Conservation (phyloP, 2,113 vertebrate species). For the Sylvietta virens region DNA sequence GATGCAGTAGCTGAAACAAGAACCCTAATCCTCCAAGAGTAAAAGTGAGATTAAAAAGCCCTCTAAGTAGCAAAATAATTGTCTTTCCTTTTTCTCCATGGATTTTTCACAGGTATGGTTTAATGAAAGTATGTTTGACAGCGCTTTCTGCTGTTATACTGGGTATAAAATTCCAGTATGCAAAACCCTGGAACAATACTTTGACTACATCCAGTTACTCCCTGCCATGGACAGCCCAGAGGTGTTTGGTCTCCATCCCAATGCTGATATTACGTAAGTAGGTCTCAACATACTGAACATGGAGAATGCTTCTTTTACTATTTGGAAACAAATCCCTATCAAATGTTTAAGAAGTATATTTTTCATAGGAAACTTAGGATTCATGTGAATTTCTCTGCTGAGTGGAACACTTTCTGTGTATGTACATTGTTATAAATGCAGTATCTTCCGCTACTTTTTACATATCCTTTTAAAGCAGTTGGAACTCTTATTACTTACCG, state of each 20-base stretch:
- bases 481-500: not conserved
- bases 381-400: not conserved
- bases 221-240: slow-evolving; percentile 74
- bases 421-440: not conserved
- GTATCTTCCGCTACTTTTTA: not conserved
- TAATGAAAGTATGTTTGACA: slow-evolving; percentile 75
- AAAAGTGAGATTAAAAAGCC: not conserved
- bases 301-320: not conserved
- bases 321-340: not conserved
- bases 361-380: not conserved
- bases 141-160: slow-evolving; percentile 70
- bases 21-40: not conserved
- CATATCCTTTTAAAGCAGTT: not conserved
- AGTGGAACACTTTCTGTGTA: not conserved
- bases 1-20: not conserved
- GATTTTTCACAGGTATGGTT: slow-evolving; percentile 73
- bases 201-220: slow-evolving; percentile 75
- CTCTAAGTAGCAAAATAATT: not conserved
- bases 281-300: not conserved
- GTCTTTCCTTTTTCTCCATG: not conserved
- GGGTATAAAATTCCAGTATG: slow-evolving; percentile 77
- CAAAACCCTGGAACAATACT: slow-evolving; percentile 73
- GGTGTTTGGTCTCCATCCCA: slow-evolving; percentile 79
- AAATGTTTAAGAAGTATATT: not conserved
- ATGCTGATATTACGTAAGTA: slow-evolving; percentile 78